A percentile compares a stretch with the other conserved stretches of the same genome.
phyloP scores from a whole-genome alignment of 1,140 invertebrate species.

The Agrilus planipennis region DNA sequence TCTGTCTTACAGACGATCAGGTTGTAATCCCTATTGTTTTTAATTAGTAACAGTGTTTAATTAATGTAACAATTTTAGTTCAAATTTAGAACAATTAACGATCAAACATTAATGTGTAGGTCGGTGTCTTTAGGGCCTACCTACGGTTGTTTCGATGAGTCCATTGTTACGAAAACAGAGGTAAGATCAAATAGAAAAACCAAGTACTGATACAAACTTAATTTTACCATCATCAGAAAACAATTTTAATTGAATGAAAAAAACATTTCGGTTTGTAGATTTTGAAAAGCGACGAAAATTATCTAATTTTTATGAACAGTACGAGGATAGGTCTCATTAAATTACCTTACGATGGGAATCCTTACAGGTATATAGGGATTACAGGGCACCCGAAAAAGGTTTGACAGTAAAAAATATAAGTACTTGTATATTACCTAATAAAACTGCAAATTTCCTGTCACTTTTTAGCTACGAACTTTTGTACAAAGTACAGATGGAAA shows the following conservation, averaged over 20 bases:
- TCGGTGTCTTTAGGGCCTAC: constrained; percentile 52
- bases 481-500: constrained; percentile 31
- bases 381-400: constrained; percentile 51
- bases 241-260: too few species aligned
- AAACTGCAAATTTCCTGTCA: neutral
- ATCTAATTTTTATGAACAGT: constrained; percentile 49
- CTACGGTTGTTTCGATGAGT: constrained; percentile 36
- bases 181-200: constrained; percentile 26
- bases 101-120: constrained; percentile 46
- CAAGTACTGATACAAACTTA: too few species aligned
- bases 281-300: constrained; percentile 29
- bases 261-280: too few species aligned
- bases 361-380: constrained; percentile 51
- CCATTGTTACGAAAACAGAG: constrained; percentile 42
- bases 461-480: constrained; percentile 32
- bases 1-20: constrained; percentile 22
- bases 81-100: constrained; percentile 56
- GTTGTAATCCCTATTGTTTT: constrained; percentile 12
- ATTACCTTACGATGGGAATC: constrained; percentile 59
- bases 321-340: constrained; percentile 56
- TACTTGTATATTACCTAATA: neutral
- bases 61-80: too few species aligned
- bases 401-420: constrained; percentile 2
- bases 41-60: too few species aligned
- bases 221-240: too few species aligned